Evolutionary conservation across 92 coral and sea anemone species (phyloP), one percentile per base, ranked within the genome.

Genomic region (Phenganax subtilis): DNA sequence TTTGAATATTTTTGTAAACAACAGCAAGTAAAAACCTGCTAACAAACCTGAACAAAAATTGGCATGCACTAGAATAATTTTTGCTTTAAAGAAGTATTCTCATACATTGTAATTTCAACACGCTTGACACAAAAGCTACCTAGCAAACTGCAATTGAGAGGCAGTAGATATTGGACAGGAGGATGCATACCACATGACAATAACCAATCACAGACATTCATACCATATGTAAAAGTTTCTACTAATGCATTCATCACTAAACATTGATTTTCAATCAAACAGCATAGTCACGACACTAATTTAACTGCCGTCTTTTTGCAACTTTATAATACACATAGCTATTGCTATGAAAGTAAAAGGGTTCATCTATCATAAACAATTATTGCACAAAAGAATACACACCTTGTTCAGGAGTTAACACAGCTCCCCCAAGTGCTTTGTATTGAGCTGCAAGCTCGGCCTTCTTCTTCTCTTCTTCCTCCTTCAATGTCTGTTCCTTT

Each of bases 401-500:
- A 79, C 83, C 83, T 79, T 79, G 83, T n/a, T 79, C 83, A 16
- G 83, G 83, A 20, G 15, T 79, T 60, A 64, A 20, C 65, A 79
- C 20, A 8, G 72, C 20, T 63, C 83, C 83, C 67, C 83, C 83
- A 62, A 79, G 83, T 2, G 83, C 83, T 79, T 62, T 63, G 15
- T 79, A 79, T 64, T 79, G 83, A 6, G 83, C 83, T 0, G 57
- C 81, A 47, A 71, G 58, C 58, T 68, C 72, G 3, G 72, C 77
- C 28, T 53, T 84, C 56, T 54, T 56, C 30, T 62, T 89, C 88
- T 96, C 98, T 88, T 91, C 91, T 58, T 86, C 93, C 62, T 91
- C 98, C 27, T 97, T 92, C 92, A 92, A 16, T 64, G 63, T 79
- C 62, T 79, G 74, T 12, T 62, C 10, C 55, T 79, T 79, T 69